Evolutionary conservation across 2,797 vertebrate species (phyloP).

Genomic region (Hypotaenidia philippensis): DNA sequence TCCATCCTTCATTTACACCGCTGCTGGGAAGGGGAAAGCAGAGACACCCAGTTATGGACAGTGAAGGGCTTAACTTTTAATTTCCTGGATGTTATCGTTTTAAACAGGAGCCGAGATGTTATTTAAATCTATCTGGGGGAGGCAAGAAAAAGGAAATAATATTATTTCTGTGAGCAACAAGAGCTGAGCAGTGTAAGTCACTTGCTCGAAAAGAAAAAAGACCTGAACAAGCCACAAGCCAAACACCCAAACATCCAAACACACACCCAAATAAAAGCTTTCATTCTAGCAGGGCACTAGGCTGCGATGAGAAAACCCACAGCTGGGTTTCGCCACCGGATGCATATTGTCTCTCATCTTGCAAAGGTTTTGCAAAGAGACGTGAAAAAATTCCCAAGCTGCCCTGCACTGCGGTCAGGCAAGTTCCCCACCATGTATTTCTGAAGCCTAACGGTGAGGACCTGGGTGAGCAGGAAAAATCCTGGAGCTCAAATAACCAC

Average conservation of each 20-base stretch:
- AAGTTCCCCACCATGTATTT: neutral
- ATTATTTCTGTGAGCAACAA: neutral
- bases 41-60: neutral
- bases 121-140: constrained; percentile 60
- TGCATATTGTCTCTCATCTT: neutral
- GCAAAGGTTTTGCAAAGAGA: neutral
- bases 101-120: constrained; percentile 27
- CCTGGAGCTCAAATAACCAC: neutral
- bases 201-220: neutral
- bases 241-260: neutral
- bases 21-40: neutral
- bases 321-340: neutral
- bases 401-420: neutral
- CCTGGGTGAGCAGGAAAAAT: neutral
- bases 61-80: constrained; percentile 54
- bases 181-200: neutral
- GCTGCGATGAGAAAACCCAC: neutral
- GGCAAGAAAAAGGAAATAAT: neutral
- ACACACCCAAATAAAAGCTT: neutral
- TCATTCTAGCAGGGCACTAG: neutral
- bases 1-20: constrained; percentile 1
- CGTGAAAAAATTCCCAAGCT: rapidly evolving
- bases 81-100: constrained; percentile 65
- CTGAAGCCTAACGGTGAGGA: neutral
- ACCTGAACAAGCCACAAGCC: too few relatives aligned